Evolutionary conservation across 2,888 invertebrate genomes (phyloP).

Genomic region (Blomia tropicalis): DNA sequence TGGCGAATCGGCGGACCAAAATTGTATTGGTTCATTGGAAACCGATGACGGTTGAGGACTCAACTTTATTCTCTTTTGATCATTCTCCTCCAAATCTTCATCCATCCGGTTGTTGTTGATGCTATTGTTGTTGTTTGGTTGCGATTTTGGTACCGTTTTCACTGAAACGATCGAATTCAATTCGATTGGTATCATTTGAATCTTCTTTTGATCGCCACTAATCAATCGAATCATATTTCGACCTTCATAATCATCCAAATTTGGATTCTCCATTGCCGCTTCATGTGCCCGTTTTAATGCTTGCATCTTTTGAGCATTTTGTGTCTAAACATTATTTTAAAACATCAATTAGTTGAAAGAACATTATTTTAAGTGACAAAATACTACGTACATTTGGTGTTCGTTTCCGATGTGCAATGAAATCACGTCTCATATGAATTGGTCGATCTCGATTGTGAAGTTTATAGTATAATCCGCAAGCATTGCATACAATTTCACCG

Average conservation of each 20-base stretch:
- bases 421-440: conserved; percentile 23
- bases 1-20: neutral
- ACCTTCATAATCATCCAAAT: neutral
- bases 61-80: neutral
- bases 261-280: neutral
- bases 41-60: neutral
- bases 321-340: neutral
- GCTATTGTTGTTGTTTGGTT: neutral
- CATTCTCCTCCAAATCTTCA: neutral
- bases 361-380: neutral
- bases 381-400: conserved; percentile 14
- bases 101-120: neutral
- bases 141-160: neutral
- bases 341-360: neutral
- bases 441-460: conserved; percentile 21
- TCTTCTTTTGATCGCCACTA: conserved; percentile 9
- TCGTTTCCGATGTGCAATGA: conserved; percentile 21
- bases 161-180: neutral
- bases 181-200: neutral
- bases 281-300: neutral
- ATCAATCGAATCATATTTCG: conserved; percentile 9
- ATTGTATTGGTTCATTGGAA: neutral
- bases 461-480: conserved; percentile 22
- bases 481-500: conserved; percentile 21
- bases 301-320: neutral